Evolutionary conservation across 2,797 vertebrate species (phyloP).

Genomic region (Miichthys miiuy): DNA sequence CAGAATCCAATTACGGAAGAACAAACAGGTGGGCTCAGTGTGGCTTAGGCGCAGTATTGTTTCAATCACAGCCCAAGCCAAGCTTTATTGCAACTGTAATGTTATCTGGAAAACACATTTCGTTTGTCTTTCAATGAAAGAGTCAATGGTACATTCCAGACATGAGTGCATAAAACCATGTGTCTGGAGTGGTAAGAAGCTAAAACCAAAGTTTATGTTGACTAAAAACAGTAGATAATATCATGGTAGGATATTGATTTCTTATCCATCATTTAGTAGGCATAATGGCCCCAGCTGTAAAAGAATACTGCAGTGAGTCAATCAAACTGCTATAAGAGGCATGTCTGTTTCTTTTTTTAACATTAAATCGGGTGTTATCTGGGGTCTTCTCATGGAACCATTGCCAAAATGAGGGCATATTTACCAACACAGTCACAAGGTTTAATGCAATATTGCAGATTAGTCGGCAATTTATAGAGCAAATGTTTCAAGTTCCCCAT

Average conservation of each 20-base stretch:
- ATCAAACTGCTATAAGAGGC: constrained; percentile 15
- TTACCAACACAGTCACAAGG: constrained; percentile 24
- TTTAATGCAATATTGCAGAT: constrained; percentile 38
- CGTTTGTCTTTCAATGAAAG: constrained; percentile 63
- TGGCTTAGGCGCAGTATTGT: constrained; percentile 79
- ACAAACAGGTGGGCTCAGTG: constrained; percentile 85
- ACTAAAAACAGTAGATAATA: constrained; percentile 41
- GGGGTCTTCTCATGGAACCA: constrained; percentile 32
- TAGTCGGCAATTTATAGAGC: neutral
- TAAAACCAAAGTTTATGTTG: constrained; percentile 44
- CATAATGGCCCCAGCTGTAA: constrained; percentile 28
- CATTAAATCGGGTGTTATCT: constrained; percentile 32
- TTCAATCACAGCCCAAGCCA: constrained; percentile 80
- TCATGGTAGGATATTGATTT: constrained; percentile 44
- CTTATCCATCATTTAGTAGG: constrained; percentile 53
- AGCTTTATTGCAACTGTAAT: constrained; percentile 75
- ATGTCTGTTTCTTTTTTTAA: constrained; percentile 25
- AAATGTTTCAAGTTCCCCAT: constrained; percentile 7
- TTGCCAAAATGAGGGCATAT: constrained; percentile 25
- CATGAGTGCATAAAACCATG: constrained; percentile 49
- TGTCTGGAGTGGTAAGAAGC: constrained; percentile 44
- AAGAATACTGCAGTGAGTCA: constrained; percentile 33
- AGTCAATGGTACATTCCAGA: constrained; percentile 58
- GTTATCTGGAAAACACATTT: constrained; percentile 83
- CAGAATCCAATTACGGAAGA: constrained; percentile 84